Evolutionary conservation across 2,797 vertebrate genomes (phyloP).

Genomic region (Bradypus variegatus): DNA sequence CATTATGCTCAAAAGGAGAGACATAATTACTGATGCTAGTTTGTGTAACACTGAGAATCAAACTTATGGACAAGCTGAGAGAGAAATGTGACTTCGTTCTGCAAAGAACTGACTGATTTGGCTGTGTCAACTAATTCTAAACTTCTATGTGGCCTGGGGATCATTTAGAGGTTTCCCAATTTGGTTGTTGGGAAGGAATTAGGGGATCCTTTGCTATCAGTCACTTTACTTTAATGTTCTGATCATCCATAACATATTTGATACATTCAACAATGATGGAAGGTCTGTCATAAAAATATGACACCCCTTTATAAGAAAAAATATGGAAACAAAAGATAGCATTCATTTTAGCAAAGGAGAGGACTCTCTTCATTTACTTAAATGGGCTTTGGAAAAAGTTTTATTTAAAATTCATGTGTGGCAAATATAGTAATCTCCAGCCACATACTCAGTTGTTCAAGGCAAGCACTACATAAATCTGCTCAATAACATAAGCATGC

Average conservation of each 20-base stretch:
- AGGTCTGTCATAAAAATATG: neutral
- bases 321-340: neutral
- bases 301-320: neutral
- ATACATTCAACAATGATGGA: neutral
- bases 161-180: constrained; percentile 5
- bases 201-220: neutral
- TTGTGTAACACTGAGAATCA: neutral
- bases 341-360: neutral
- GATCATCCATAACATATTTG: neutral
- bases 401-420: constrained; percentile 43
- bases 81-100: neutral
- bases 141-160: neutral
- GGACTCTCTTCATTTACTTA: constrained; percentile 16
- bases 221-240: neutral
- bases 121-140: neutral
- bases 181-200: neutral
- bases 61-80: neutral
- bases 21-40: neutral
- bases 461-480: constrained; percentile 36
- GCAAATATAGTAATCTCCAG: constrained; percentile 42
- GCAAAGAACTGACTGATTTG: neutral
- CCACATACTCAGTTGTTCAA: constrained; percentile 41
- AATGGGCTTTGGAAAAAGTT: constrained; percentile 36
- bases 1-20: neutral
- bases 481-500: constrained; percentile 47